These are phyloP conservation scores for Drosophila seclusa DNA, from an alignment of 2,888 invertebrate genomes.

Conservation along the genomic window DNA sequence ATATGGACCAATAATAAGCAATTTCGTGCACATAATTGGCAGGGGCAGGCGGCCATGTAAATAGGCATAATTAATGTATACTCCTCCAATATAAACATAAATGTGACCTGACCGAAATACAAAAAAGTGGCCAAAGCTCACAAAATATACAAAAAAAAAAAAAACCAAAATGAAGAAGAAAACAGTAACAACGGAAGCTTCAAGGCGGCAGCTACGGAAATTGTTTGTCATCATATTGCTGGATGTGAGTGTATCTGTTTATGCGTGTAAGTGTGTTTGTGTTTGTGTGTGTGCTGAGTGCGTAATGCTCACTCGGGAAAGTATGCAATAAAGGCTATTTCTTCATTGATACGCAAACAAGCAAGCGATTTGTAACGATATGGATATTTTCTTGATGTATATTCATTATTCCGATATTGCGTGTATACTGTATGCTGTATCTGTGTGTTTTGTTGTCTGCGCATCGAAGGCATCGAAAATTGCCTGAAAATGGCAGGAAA, in stretches of 20 bases:
- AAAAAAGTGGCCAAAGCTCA: conserved; percentile 49
- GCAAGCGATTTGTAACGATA: conserved; percentile 58
- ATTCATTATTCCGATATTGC: conserved; percentile 5
- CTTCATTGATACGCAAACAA: conserved; percentile 77
- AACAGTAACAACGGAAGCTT: conserved; percentile 42
- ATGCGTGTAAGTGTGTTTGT: background rate
- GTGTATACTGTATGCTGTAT: background rate
- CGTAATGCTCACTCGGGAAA: conserved; percentile 54
- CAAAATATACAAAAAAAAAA: conserved; percentile 9
- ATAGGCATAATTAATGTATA: conserved; percentile 79
- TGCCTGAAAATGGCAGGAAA: conserved; percentile 42
- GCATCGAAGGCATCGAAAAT: conserved; percentile 23
- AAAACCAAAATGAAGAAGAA: conserved; percentile 3
- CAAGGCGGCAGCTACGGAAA: conserved; percentile 53
- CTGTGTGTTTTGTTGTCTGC: conserved; percentile 9
- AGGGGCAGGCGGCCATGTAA: conserved; percentile 58
- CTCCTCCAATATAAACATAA: conserved; percentile 66
- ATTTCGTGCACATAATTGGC: conserved; percentile 78
- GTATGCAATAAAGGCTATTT: conserved; percentile 73
- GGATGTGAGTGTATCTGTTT: background rate
- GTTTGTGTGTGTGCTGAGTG: conserved; percentile 8
- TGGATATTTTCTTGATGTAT: conserved; percentile 23
- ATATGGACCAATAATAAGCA: conserved; percentile 74
- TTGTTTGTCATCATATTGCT: conserved; percentile 60
- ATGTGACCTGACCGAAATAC: conserved; percentile 76